These are phyloP conservation scores for Crocallis elinguaria DNA, from an alignment of 2,888 invertebrate species.

Conservation along the genomic window DNA sequence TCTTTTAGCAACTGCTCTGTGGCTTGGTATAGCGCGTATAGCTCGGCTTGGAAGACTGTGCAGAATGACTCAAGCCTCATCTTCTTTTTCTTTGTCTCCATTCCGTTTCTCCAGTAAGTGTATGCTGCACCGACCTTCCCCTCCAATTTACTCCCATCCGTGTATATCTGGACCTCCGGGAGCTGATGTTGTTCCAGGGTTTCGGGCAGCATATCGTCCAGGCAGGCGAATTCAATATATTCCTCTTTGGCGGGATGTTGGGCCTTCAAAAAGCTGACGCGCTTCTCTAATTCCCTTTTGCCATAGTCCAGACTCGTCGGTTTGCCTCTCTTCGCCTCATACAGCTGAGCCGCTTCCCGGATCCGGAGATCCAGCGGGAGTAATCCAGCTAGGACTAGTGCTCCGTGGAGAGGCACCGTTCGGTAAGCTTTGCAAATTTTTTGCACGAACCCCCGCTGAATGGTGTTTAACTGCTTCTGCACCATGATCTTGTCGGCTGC, in stretches of 20 bases:
- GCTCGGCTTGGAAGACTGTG: too few species aligned
- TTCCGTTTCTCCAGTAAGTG: background rate
- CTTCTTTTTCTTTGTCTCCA: constrained; percentile 1
- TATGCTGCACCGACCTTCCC: constrained; percentile 9
- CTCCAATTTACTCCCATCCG: constrained; percentile 2
- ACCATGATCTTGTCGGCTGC: background rate
- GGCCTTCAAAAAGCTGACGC: background rate
- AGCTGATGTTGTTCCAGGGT: background rate
- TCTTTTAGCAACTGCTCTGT: background rate
- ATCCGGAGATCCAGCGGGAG: constrained; percentile 8
- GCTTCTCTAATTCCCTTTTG: constrained; percentile 1
- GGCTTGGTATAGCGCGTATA: constrained; percentile 13
- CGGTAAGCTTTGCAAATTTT: background rate
- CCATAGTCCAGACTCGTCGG: background rate
- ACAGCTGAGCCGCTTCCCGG: constrained; percentile 3
- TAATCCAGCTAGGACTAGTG: constrained; percentile 1
- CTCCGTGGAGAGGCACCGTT: background rate
- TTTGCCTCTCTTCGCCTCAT: constrained; percentile 10
- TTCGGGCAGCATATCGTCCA: too few species aligned
- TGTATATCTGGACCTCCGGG: constrained; percentile 4
- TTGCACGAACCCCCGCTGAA: too few species aligned
- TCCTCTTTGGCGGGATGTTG: constrained; percentile 6
- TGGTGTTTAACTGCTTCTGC: background rate
- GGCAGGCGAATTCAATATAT: too few species aligned
- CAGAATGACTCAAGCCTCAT: too few species aligned